Conservation (phyloP, 2,888 invertebrate species). For the Labia minor region DNA sequence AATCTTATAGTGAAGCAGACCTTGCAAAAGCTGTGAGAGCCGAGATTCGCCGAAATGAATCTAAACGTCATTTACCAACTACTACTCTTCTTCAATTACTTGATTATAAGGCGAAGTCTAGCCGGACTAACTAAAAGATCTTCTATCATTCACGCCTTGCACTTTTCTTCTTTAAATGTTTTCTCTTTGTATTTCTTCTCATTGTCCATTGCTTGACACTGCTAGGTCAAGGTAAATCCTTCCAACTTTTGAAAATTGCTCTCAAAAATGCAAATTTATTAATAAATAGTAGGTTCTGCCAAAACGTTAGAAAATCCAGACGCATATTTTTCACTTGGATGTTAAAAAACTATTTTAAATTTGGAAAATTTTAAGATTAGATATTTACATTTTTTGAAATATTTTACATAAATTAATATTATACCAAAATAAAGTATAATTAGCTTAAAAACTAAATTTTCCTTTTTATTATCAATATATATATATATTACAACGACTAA, state of each 20-base stretch:
- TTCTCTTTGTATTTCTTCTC: background rate
- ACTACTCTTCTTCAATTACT: background rate
- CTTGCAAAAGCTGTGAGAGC: slow-evolving; percentile 13
- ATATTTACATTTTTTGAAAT: background rate
- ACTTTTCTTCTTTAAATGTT: background rate
- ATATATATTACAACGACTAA: too few relatives aligned
- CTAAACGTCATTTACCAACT: background rate
- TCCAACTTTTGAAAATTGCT: background rate
- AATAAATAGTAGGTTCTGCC: background rate
- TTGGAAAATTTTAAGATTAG: background rate
- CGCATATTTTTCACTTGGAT: background rate
- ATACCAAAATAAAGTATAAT: background rate
- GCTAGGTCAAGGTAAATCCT: background rate
- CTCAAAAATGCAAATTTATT: background rate
- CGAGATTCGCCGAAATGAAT: background rate
- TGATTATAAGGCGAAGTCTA: background rate
- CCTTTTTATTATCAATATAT: too few relatives aligned
- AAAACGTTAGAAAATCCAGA: background rate
- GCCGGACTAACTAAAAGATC: background rate
- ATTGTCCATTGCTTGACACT: slow-evolving; percentile 8
- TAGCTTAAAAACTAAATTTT: background rate
- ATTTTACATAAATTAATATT: background rate
- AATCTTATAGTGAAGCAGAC: background rate
- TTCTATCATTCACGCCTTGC: background rate
- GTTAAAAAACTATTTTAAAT: background rate